Conservation (phyloP, 2,888 invertebrate species). For the Seira ritae region DNA sequence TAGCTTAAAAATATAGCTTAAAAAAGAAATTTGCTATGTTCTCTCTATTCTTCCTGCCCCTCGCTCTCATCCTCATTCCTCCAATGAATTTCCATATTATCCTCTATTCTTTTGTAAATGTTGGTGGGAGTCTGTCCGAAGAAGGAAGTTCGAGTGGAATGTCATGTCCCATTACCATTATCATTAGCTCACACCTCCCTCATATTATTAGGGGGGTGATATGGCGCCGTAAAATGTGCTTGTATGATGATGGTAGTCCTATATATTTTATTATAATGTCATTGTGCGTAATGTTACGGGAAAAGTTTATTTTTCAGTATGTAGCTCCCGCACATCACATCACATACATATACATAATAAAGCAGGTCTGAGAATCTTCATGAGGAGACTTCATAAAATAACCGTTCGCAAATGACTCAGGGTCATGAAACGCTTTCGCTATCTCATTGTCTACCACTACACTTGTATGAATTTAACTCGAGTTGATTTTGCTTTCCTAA, state of each 20-base stretch:
- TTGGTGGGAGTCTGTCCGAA: slow-evolving; percentile 34
- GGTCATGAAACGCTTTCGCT: slow-evolving; percentile 45
- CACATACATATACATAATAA: background rate
- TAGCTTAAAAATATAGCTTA: slow-evolving; percentile 43
- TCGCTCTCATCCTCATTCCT: slow-evolving; percentile 6
- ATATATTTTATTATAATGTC: slow-evolving; percentile 26
- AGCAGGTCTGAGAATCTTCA: background rate
- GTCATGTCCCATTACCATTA: slow-evolving; percentile 64
- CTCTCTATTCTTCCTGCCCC: slow-evolving; percentile 17
- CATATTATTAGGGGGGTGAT: slow-evolving; percentile 49
- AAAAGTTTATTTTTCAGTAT: slow-evolving; percentile 53
- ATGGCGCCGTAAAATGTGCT: slow-evolving; percentile 14
- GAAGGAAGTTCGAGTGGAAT: slow-evolving; percentile 57
- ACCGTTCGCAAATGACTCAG: slow-evolving; percentile 40
- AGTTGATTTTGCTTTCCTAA: too few species aligned
- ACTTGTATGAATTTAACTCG: background rate
- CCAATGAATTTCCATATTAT: background rate
- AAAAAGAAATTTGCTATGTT: slow-evolving; percentile 59
- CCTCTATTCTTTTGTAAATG: slow-evolving; percentile 16
- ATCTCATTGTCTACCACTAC: slow-evolving; percentile 4
- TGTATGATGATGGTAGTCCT: background rate
- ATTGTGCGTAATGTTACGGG: slow-evolving; percentile 53
- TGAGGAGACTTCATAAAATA: background rate
- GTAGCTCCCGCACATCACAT: background rate
- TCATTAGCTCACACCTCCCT: slow-evolving; percentile 64